phyloP scores from a whole-genome alignment of 2,888 invertebrate genomes.

The Polyploca ridens region DNA sequence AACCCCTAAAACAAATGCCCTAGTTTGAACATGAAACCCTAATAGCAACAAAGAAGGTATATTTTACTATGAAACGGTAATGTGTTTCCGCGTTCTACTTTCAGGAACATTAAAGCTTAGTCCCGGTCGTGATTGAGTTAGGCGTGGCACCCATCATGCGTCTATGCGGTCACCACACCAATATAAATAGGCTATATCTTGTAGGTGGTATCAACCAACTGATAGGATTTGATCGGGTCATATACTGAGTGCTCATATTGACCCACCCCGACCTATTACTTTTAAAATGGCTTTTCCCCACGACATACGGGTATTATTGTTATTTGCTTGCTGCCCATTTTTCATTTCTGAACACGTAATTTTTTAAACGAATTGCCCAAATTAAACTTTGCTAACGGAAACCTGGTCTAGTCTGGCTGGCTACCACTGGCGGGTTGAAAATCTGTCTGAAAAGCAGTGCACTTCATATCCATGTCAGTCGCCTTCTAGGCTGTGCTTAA shows the following conservation, averaged over 20 bases:
- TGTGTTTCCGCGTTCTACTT: constrained; percentile 69
- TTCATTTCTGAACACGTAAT: too few species aligned
- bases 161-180: constrained; percentile 61
- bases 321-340: not conserved
- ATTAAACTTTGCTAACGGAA: too few species aligned
- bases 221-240: constrained; percentile 48
- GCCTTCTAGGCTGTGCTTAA: too few species aligned
- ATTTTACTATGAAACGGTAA: constrained; percentile 43
- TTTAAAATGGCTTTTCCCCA: not conserved
- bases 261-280: not conserved
- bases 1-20: constrained; percentile 48
- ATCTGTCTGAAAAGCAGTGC: too few species aligned
- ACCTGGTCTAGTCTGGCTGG: too few species aligned
- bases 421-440: too few species aligned
- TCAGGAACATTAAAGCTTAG: constrained; percentile 69
- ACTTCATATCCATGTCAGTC: too few species aligned
- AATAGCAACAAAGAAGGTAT: constrained; percentile 40
- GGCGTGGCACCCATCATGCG: constrained; percentile 68
- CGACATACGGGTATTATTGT: not conserved
- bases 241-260: constrained; percentile 25
- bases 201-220: constrained; percentile 51
- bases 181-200: constrained; percentile 49
- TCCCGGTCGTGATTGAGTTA: constrained; percentile 69
- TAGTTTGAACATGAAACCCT: constrained; percentile 34
- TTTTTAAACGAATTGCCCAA: too few species aligned